These are phyloP conservation scores for Brevimyrus niger DNA, from an alignment of 2,113 vertebrate genomes.

Conservation along the genomic window DNA sequence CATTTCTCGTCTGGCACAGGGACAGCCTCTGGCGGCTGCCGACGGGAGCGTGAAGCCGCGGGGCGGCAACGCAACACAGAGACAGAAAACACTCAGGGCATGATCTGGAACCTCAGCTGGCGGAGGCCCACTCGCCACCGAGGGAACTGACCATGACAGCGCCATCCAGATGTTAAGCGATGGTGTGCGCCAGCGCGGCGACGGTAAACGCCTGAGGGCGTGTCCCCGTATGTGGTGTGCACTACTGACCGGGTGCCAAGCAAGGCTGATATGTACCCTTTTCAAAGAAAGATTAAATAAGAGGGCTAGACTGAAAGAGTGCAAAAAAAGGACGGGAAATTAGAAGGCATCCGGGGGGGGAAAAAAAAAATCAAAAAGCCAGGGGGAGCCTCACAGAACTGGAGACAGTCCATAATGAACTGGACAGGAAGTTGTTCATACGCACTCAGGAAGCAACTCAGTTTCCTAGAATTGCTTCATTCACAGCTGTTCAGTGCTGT, in stretches of 20 bases:
- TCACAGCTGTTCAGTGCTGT: slow-evolving; percentile 33
- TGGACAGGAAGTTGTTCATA: slow-evolving; percentile 69
- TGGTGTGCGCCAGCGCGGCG: background rate
- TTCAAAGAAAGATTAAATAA: background rate
- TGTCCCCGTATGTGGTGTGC: slow-evolving; percentile 2
- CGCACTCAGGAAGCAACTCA: slow-evolving; percentile 65
- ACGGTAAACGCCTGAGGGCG: background rate
- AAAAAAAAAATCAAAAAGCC: slow-evolving; percentile 41
- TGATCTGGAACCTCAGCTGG: background rate
- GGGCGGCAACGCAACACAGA: slow-evolving; percentile 27
- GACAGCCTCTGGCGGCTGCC: slow-evolving; percentile 20
- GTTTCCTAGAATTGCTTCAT: slow-evolving; percentile 63
- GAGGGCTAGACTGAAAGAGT: slow-evolving; percentile 30
- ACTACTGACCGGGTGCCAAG: background rate
- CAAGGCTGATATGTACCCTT: background rate
- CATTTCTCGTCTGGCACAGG: slow-evolving; percentile 26
- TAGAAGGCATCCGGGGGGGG: slow-evolving; percentile 32
- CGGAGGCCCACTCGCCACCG: background rate
- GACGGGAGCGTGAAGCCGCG: slow-evolving; percentile 19
- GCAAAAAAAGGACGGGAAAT: slow-evolving; percentile 57
- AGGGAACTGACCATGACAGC: background rate
- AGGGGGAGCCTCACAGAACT: slow-evolving; percentile 43
- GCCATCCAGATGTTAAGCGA: slow-evolving; percentile 17
- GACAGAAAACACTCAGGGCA: background rate
- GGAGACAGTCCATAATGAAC: slow-evolving; percentile 48